Evolutionary conservation across 2,888 invertebrate species (phyloP).

Genomic region (Ophioninae sp.): DNA sequence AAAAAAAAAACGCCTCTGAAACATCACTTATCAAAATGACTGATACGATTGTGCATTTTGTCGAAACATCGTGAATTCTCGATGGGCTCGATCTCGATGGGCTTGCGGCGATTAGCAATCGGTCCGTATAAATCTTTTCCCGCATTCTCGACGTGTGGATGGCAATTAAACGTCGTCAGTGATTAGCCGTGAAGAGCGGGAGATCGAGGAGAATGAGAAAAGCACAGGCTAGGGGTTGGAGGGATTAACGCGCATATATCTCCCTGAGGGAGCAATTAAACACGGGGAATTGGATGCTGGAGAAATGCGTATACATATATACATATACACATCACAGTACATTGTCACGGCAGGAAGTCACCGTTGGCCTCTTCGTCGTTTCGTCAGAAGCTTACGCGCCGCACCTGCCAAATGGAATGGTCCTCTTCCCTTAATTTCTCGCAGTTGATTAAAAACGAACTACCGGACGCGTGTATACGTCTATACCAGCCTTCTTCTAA

Average conservation of each 20-base stretch:
- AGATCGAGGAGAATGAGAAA: conserved; percentile 40
- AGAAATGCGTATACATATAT: conserved; percentile 27
- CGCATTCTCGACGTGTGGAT: conserved; percentile 45
- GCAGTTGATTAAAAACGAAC: conserved; percentile 57
- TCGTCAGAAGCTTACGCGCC: conserved; percentile 29
- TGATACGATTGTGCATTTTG: background rate
- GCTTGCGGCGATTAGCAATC: background rate
- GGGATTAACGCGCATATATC: conserved; percentile 32
- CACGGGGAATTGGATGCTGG: conserved; percentile 59
- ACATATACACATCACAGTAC: background rate
- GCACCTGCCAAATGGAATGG: conserved; percentile 63
- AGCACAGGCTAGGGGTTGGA: conserved; percentile 21
- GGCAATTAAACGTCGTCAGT: conserved; percentile 56
- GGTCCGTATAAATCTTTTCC: conserved; percentile 1
- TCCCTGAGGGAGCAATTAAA: conserved; percentile 60
- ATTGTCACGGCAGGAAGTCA: conserved; percentile 64
- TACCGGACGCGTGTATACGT: background rate
- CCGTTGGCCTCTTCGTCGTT: conserved; percentile 54
- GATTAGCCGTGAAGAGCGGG: conserved; percentile 44
- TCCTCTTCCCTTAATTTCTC: conserved; percentile 51
- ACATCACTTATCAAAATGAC: background rate
- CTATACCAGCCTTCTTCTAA: background rate
- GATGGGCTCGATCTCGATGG: background rate
- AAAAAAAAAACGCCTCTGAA: background rate
- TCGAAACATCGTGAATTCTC: background rate